A percentile compares a stretch with the other conserved stretches of the same genome.
Evolutionary conservation across 2,888 invertebrate species (phyloP).

Genomic region (Oscheius onirici): DNA sequence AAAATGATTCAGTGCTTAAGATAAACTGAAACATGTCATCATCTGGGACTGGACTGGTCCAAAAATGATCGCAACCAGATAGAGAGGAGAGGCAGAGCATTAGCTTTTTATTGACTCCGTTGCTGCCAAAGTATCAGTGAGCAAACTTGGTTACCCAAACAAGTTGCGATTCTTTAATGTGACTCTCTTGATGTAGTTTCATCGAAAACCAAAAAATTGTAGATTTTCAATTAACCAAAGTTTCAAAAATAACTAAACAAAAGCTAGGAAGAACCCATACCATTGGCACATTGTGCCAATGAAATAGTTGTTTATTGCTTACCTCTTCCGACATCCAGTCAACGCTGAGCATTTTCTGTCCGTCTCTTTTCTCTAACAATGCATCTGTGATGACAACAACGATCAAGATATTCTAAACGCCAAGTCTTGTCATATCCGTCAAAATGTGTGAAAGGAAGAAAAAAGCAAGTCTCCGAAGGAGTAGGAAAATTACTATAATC

Average conservation of each 20-base stretch:
- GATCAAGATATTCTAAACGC: neutral
- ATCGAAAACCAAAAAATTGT: neutral
- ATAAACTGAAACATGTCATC: too few species aligned
- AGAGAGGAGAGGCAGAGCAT: too few species aligned
- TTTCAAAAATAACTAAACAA: too few species aligned
- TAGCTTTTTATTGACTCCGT: too few species aligned
- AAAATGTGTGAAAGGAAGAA: neutral
- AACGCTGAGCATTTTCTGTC: constrained; percentile 26
- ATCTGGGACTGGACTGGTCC: too few species aligned
- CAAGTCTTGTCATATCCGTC: neutral
- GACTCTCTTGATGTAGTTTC: neutral
- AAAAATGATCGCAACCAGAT: too few species aligned
- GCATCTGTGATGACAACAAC: constrained; percentile 1
- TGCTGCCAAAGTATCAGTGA: too few species aligned
- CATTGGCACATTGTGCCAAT: neutral
- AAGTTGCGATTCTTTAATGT: too few species aligned
- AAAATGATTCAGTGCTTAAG: constrained; percentile 7
- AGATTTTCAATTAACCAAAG: too few species aligned
- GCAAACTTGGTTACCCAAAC: too few species aligned
- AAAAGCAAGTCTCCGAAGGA: neutral
- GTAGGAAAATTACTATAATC: neutral
- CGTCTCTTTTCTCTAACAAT: neutral
- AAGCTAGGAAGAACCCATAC: too few species aligned
- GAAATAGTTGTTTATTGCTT: neutral
- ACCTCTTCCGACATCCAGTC: constrained; percentile 33